Evolutionary conservation across 1,140 invertebrate genomes (phyloP).

Genomic region (Pseudomyrmex pallidus): DNA sequence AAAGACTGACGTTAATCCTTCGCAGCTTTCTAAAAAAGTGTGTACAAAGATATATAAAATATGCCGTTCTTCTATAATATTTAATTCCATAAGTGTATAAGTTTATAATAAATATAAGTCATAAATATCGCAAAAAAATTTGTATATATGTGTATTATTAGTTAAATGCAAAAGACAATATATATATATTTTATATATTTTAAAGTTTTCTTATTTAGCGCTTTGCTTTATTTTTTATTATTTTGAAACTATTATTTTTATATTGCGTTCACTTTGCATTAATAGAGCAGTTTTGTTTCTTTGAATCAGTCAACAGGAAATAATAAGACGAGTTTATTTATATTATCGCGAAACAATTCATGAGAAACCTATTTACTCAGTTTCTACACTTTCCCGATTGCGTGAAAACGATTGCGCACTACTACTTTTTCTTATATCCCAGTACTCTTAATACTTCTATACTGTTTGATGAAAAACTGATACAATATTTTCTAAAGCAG

Average conservation of each 20-base stretch:
- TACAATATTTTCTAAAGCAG: too few relatives aligned
- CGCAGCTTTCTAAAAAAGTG: constrained; percentile 84
- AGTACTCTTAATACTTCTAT: neutral
- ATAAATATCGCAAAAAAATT: neutral
- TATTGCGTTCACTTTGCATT: neutral
- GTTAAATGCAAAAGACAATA: neutral
- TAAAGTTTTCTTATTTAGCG: neutral
- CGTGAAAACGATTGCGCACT: neutral
- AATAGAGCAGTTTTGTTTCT: neutral
- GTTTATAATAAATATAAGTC: too few relatives aligned
- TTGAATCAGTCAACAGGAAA: neutral
- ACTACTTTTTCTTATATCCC: neutral
- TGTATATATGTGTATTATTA: too few relatives aligned
- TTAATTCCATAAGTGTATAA: too few relatives aligned
- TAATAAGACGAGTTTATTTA: neutral
- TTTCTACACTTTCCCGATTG: constrained; percentile 25
- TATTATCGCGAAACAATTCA: constrained; percentile 14
- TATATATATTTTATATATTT: neutral
- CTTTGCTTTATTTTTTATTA: neutral
- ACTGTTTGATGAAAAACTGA: too few relatives aligned
- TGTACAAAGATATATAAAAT: neutral
- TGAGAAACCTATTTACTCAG: constrained; percentile 13
- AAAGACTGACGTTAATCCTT: constrained; percentile 91
- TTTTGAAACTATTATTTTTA: neutral
- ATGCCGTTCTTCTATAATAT: too few relatives aligned